These are phyloP conservation scores for Opisthograptis luteolata DNA, from an alignment of 2,888 invertebrate genomes.

Conservation along the genomic window DNA sequence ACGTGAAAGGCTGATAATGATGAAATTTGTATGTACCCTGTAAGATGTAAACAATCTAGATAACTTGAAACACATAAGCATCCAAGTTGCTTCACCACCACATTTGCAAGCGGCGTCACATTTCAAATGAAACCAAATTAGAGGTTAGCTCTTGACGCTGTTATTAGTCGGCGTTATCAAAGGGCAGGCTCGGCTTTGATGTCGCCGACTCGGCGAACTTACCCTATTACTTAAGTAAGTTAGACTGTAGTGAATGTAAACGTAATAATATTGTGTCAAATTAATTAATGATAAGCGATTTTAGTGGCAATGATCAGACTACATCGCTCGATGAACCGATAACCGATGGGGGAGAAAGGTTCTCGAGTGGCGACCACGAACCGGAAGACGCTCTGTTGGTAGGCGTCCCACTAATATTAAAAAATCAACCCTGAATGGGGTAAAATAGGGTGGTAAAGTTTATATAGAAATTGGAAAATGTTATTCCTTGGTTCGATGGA, in stretches of 20 bases:
- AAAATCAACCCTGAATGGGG: too few species aligned
- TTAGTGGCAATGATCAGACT: neutral
- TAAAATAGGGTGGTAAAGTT: too few species aligned
- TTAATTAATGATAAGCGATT: conserved; percentile 10
- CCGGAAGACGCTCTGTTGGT: too few species aligned
- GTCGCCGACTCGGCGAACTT: conserved; percentile 39
- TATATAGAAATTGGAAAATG: too few species aligned
- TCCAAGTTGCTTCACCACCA: neutral
- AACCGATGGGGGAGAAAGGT: neutral
- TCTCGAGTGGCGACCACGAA: too few species aligned
- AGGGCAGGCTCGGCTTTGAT: conserved; percentile 45
- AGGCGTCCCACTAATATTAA: too few species aligned
- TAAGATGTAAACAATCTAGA: too few species aligned
- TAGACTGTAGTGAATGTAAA: conserved; percentile 6
- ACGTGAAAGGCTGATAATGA: too few species aligned
- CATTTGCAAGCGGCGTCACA: conserved; percentile 8
- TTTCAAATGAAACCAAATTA: conserved; percentile 37
- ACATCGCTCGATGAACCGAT: neutral
- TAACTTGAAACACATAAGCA: too few species aligned
- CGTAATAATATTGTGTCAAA: neutral
- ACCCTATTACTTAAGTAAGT: conserved; percentile 12
- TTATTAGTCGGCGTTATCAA: conserved; percentile 46
- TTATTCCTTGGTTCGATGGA: too few species aligned
- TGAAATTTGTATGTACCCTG: too few species aligned
- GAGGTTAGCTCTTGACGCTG: conserved; percentile 38